Percentiles rank a stretch among this genome's conserved stretches.
Conservation (phyloP, 2,888 invertebrate genomes). For the Hoplodrina ambigua region DNA sequence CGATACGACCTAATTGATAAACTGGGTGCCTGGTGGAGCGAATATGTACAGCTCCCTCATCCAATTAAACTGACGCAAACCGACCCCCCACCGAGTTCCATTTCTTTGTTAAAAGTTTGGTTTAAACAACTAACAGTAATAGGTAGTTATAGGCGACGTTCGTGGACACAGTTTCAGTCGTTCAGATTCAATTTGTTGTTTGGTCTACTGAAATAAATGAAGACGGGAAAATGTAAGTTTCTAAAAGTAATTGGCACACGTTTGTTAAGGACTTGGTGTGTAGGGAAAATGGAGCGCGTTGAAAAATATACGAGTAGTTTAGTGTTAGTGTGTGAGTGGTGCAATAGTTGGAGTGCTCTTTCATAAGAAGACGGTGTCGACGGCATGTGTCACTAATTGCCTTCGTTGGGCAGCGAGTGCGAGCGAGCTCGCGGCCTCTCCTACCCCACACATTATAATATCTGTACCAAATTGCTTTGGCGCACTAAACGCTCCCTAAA, state of each 20-base stretch:
- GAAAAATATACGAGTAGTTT: slow-evolving; percentile 68
- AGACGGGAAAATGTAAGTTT: slow-evolving; percentile 26
- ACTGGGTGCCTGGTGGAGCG: slow-evolving; percentile 75
- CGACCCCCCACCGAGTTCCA: slow-evolving; percentile 63
- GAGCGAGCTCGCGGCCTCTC: slow-evolving; percentile 45
- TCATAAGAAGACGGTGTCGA: slow-evolving; percentile 72
- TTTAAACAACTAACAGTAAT: slow-evolving; percentile 55
- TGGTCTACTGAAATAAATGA: slow-evolving; percentile 25
- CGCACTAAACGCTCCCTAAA: slow-evolving; percentile 61
- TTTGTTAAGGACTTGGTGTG: slow-evolving; percentile 36
- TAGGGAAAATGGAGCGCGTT: slow-evolving; percentile 56
- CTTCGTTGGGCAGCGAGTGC: slow-evolving; percentile 75
- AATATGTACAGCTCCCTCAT: slow-evolving; percentile 76
- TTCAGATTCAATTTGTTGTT: slow-evolving; percentile 53
- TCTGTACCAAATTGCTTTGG: slow-evolving; percentile 71
- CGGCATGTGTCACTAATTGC: slow-evolving; percentile 85
- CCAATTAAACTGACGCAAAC: slow-evolving; percentile 81
- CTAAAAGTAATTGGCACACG: slow-evolving; percentile 45
- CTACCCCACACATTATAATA: slow-evolving; percentile 63
- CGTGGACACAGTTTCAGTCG: slow-evolving; percentile 33
- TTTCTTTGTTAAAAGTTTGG: slow-evolving; percentile 65
- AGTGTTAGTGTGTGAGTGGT: slow-evolving; percentile 59
- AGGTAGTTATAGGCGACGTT: slow-evolving; percentile 33
- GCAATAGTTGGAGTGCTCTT: slow-evolving; percentile 73
- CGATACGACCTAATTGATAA: slow-evolving; percentile 82